Evolutionary conservation across 2,797 vertebrate species (phyloP), one percentile per base, ranked within the genome.

Genomic region (Takifugu ocellatus): DNA sequence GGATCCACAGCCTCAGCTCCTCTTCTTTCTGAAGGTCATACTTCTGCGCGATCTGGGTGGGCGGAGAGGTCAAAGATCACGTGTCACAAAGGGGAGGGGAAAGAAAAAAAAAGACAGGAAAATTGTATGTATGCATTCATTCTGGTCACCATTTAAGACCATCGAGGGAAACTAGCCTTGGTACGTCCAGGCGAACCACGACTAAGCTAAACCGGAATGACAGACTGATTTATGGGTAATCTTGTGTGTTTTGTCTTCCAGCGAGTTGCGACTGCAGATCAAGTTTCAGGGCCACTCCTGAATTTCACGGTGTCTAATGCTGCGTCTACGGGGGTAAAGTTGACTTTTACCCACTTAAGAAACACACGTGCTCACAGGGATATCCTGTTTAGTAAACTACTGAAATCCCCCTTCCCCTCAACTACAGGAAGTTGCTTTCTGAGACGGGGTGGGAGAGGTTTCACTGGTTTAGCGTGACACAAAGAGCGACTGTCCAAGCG

Each of bases 21-120:
- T 89, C 92, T 68, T 98, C 96, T 65, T 92, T 96, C 84, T 94
- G 94, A 1, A 69, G 67, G 75, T 98, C 95, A 1, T 98, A 98
- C 66, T 98, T 98, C 87, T 94, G 93, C 52, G 93, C 94, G 0
- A 98, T 95, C 96, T 95, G 84, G 49, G 49, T 6, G 17, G 44
- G 25, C 0, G 48, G 49, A 63, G 25, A 54, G 59, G 64, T 64
- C 16, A 70, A 31, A 63, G 59, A 59, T 73, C 56, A 72, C 11
- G 42, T 43, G 60, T 48, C 50, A 7, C 27, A 49, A 0, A 1
- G 31, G 33, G 2, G 36, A 16, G 33, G n/a, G 16, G 21, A 2
- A 36, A 33, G 3, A 21, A 21, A 21, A 21, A 21, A 21, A 21
- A 21, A 33, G 8, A 10, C 8, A 7, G 31, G 31, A 33, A 52